A percentile compares a stretch with the other conserved stretches of the same genome.
These are phyloP conservation scores for Ostrea edulis DNA, from an alignment of 1,140 invertebrate genomes.

Conservation along the genomic window DNA sequence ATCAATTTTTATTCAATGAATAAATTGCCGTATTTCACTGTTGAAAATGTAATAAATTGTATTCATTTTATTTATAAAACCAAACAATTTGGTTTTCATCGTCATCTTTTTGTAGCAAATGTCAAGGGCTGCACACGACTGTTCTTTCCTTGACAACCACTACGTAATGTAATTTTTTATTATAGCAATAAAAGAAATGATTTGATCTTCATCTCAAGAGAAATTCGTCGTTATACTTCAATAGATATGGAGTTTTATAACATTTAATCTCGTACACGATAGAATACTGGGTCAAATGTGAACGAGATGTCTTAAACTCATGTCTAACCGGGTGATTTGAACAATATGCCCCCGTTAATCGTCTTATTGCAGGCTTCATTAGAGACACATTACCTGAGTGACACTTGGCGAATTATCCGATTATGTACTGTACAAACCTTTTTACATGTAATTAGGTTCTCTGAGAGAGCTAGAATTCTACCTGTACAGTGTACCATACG, in stretches of 20 bases:
- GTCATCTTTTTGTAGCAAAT: too few species aligned
- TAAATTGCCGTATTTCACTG: too few species aligned
- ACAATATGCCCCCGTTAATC: conserved; percentile 1
- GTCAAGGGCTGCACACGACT: too few species aligned
- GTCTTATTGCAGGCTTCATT: background rate
- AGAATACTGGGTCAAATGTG: background rate
- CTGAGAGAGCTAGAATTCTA: background rate
- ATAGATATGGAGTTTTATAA: background rate
- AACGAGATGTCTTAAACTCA: background rate
- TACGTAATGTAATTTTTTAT: too few species aligned
- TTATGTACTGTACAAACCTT: background rate
- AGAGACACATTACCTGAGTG: background rate
- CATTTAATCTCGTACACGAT: background rate
- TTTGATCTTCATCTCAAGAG: too few species aligned
- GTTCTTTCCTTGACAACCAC: too few species aligned
- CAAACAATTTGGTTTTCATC: too few species aligned
- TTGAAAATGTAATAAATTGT: too few species aligned
- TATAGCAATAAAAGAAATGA: too few species aligned
- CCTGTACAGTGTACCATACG: background rate
- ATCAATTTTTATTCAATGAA: too few species aligned
- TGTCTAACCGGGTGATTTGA: background rate
- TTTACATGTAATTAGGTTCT: background rate
- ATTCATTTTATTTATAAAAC: too few species aligned
- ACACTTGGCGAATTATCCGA: conserved; percentile 1
- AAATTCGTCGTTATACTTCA: background rate